Conservation (phyloP, 35 echinoderm and acorn worm genomes). For the Acanthaster planci region DNA sequence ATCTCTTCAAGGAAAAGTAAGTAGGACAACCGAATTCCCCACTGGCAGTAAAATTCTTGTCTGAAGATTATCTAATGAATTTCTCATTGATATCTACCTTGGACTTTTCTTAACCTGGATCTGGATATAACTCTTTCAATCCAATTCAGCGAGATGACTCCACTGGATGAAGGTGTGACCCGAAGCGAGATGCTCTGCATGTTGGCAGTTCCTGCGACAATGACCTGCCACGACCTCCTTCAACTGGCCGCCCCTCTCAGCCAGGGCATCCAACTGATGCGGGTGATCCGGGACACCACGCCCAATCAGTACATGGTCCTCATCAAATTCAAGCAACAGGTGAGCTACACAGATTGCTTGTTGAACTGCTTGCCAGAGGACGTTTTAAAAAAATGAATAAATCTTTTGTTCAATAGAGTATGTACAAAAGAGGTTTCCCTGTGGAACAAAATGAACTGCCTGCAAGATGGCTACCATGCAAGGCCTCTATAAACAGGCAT, state of each 20-base stretch:
- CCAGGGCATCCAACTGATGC: slow-evolving; percentile 77
- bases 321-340: slow-evolving; percentile 90
- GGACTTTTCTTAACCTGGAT: no score
- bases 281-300: slow-evolving; percentile 84
- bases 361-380: neutral
- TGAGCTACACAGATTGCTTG: slow-evolving; percentile 39
- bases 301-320: slow-evolving; percentile 98
- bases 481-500: no score
- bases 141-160: slow-evolving; percentile 68
- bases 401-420: no score
- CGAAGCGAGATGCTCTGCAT: slow-evolving; percentile 97
- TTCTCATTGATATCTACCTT: no score
- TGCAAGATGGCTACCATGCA: no score
- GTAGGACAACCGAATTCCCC: slow-evolving; percentile 32
- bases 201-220: slow-evolving; percentile 82
- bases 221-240: slow-evolving; percentile 85
- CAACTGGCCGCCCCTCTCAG: slow-evolving; percentile 85
- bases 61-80: neutral
- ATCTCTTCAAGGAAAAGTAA: slow-evolving; percentile 98
- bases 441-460: no score
- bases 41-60: neutral
- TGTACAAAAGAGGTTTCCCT: no score
- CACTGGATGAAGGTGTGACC: slow-evolving; percentile 71
- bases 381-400: neutral
- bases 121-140: no score